phyloP scores from a whole-genome alignment of 2,113 vertebrate genomes.

The Ammodytes dubius region DNA sequence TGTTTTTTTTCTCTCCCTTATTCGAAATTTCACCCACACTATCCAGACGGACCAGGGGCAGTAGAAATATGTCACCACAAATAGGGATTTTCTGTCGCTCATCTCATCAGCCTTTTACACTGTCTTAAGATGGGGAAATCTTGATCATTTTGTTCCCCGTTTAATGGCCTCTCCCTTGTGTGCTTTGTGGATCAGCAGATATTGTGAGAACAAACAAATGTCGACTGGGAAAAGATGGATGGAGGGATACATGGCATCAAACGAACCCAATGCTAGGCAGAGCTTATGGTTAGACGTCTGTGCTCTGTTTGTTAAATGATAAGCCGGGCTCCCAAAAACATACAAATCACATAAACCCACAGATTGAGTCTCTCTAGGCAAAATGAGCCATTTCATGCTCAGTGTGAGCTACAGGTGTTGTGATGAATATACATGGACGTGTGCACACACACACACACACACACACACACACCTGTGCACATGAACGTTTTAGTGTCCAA shows the following conservation, averaged over 20 bases:
- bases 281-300: not conserved
- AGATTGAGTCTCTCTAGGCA: conserved; percentile 9
- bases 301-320: conserved; percentile 31
- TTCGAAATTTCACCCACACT: conserved; percentile 17
- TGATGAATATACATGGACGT: conserved; percentile 42
- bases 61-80: conserved; percentile 16
- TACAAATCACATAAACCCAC: conserved; percentile 36
- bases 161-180: conserved; percentile 10
- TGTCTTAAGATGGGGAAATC: not conserved
- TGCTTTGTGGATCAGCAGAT: conserved; percentile 30
- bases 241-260: conserved; percentile 19
- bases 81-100: not conserved
- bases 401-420: conserved; percentile 54
- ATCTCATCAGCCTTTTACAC: not conserved
- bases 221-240: conserved; percentile 15
- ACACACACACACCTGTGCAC: not conserved
- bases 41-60: conserved; percentile 10
- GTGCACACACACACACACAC: not conserved
- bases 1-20: not conserved
- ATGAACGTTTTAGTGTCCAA: not conserved
- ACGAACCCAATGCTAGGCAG: not conserved
- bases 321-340: conserved; percentile 47
- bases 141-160: not conserved
- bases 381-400: conserved; percentile 49
- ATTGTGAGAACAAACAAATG: conserved; percentile 12